A percentile compares a stretch with the other conserved stretches of the same genome.
Evolutionary conservation across 2,888 invertebrate genomes (phyloP).

Genomic region (Drosophila mimetica): DNA sequence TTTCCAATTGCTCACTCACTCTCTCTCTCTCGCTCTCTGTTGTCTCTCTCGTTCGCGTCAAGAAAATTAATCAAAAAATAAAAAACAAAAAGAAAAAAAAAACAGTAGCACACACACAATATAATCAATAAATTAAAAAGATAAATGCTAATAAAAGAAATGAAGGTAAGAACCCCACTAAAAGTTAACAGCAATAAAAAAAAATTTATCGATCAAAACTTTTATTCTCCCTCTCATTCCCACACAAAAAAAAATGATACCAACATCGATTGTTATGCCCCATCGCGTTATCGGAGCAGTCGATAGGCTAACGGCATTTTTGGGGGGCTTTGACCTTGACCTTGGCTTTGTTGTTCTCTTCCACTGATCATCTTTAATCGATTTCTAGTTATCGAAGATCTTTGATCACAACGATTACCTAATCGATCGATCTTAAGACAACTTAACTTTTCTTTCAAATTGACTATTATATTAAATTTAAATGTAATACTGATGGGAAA

Average conservation of each 20-base stretch:
- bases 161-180: conserved; percentile 77
- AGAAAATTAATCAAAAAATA: conserved; percentile 25
- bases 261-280: conserved; percentile 14
- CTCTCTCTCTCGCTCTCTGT: conserved; percentile 47
- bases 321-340: conserved; percentile 26
- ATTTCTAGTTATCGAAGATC: neutral
- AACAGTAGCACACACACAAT: conserved; percentile 39
- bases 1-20: conserved; percentile 6
- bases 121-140: conserved; percentile 41
- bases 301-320: conserved; percentile 23
- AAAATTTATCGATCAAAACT: conserved; percentile 59
- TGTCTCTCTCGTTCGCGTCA: conserved; percentile 43
- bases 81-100: conserved; percentile 26
- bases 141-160: conserved; percentile 52
- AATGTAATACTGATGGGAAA: neutral
- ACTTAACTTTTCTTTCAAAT: too few relatives aligned
- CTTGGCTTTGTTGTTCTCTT: neutral
- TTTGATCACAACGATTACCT: neutral
- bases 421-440: neutral
- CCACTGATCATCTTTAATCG: neutral
- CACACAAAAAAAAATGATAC: neutral
- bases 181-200: conserved; percentile 56
- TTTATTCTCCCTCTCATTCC: conserved; percentile 21
- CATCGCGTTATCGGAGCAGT: conserved; percentile 32
- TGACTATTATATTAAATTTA: neutral